phyloP scores from a whole-genome alignment of 2,113 vertebrate species.

The Solea solea region DNA sequence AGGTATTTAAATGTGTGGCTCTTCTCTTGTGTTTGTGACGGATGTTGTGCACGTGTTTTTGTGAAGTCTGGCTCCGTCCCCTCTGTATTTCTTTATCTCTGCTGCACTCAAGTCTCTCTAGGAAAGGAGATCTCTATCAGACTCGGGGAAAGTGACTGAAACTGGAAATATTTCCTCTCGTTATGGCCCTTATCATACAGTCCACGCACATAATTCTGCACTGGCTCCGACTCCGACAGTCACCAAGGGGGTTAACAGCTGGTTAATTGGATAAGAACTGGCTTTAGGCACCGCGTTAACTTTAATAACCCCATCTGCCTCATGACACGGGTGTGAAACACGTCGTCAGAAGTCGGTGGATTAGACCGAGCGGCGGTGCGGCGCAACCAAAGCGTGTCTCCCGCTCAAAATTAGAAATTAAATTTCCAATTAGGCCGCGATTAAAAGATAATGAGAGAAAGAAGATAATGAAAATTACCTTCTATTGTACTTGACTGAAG shows the following conservation, averaged over 20 bases:
- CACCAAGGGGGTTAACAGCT: neutral
- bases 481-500: constrained; percentile 2
- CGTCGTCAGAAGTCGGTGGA: neutral
- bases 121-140: no score
- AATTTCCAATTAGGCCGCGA: constrained; percentile 42
- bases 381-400: neutral
- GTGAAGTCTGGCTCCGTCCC: no score
- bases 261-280: constrained; percentile 9
- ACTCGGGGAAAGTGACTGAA: neutral
- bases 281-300: constrained; percentile 8
- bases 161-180: neutral
- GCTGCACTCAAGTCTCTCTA: no score
- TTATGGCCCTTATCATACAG: neutral
- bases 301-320: constrained; percentile 4
- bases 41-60: no score
- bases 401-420: constrained; percentile 28
- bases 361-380: neutral
- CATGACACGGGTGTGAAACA: neutral
- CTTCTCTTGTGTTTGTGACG: no score
- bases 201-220: neutral
- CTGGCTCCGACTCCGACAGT: neutral
- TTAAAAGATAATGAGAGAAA: constrained; percentile 48
- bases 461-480: constrained; percentile 42
- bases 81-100: no score
- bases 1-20: no score